A percentile compares a stretch with the other conserved stretches of the same genome.
Conservation (phyloP, 2,797 vertebrate genomes). For the Kryptopterus vitreolus region DNA sequence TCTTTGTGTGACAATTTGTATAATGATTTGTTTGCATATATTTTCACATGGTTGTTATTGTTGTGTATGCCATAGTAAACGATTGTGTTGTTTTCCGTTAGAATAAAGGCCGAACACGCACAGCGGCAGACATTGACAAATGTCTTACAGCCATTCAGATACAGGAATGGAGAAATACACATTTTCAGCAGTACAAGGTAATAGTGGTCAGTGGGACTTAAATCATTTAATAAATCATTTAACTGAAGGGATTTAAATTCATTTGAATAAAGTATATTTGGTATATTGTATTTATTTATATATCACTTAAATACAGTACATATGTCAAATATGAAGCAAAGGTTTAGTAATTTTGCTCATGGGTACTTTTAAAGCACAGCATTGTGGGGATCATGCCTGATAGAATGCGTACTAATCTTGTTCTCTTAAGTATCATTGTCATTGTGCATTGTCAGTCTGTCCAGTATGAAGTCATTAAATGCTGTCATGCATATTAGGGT, state of each 20-base stretch:
- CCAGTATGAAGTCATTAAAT: neutral
- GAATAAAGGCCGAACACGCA: conserved; percentile 82
- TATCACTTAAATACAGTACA: neutral
- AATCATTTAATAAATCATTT: too few species aligned
- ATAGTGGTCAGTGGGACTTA: conserved; percentile 1
- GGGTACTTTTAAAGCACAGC: neutral
- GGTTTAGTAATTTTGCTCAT: neutral
- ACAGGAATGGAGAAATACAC: conserved; percentile 70
- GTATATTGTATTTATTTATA: neutral
- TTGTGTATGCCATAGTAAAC: conserved; percentile 20
- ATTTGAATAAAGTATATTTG: neutral
- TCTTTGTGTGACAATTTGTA: too few species aligned
- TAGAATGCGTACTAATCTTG: neutral
- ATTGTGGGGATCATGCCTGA: neutral
- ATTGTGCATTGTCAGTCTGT: neutral
- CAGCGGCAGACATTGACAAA: conserved; percentile 78
- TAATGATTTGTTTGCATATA: neutral
- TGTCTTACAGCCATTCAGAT: conserved; percentile 76
- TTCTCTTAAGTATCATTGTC: neutral
- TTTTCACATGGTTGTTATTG: neutral
- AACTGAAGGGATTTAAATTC: too few species aligned
- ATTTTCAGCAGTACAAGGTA: conserved; percentile 80
- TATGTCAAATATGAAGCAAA: neutral
- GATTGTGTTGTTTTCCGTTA: conserved; percentile 54
- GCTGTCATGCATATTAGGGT: neutral